Percentiles rank a stretch among this genome's conserved stretches.
phyloP scores from a whole-genome alignment of 2,888 invertebrate species.

The Nymphalis c-album region DNA sequence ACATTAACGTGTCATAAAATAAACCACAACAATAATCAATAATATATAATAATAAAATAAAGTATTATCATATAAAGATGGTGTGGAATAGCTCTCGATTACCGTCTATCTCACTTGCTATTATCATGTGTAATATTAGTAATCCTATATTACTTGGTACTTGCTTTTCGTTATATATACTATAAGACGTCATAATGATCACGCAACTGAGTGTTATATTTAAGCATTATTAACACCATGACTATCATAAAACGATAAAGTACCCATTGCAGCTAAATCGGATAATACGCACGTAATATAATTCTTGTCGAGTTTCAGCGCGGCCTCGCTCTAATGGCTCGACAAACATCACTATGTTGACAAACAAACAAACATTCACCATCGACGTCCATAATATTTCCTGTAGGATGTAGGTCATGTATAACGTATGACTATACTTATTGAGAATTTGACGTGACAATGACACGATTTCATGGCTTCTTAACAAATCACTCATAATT shows the following conservation, averaged over 20 bases:
- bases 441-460: background rate
- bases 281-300: constrained; percentile 40
- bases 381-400: constrained; percentile 48
- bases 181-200: background rate
- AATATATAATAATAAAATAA: background rate
- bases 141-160: background rate
- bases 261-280: constrained; percentile 29
- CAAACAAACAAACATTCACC: constrained; percentile 57
- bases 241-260: background rate
- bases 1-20: too few relatives aligned
- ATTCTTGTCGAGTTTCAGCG: constrained; percentile 42
- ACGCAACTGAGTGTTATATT: background rate
- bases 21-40: background rate
- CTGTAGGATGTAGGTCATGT: constrained; percentile 49
- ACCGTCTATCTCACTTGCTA: background rate
- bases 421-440: constrained; percentile 9
- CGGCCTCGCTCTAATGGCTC: constrained; percentile 68
- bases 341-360: constrained; percentile 64
- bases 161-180: background rate
- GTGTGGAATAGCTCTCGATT: background rate
- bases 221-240: background rate
- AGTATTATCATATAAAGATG: background rate
- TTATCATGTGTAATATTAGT: background rate
- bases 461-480: background rate
- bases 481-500: background rate